Base-by-base conservation (phyloP, 2,888 invertebrate species). In the Drosophila trichaetosa region DNA sequence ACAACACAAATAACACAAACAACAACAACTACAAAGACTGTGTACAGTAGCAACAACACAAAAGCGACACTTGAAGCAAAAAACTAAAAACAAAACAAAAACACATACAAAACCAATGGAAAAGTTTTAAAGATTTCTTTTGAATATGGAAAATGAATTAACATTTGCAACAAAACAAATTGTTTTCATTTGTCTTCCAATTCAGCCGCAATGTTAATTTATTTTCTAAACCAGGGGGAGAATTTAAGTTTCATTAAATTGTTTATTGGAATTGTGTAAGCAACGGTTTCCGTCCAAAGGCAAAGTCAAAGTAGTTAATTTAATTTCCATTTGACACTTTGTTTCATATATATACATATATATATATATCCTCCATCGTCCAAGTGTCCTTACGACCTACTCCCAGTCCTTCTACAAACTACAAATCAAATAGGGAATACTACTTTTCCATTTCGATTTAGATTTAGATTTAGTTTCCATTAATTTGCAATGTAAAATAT, bases 221-320 rank as follows among this genome's bases (percentile, higher is more conserved):
- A 59, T 59, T 69, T 71, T 63, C 71, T 71, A 61, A 53, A 46
- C 27, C 64, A 60, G 10, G 40, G 21, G n/a, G 42, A 58, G 56
- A 57, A 62, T 57, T 69, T 54, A 29, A 59, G 58, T 78, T 64
- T 51, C 38, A 51, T 61, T 58, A 33, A 70, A 78, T 71, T 67
- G 54, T 59, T 65, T 58, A 52, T 63, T n/a, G 34, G 54, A 76
- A 64, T 80, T 80, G 70, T 76, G 65, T 73, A 70, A 61, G 88
- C 73, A 90, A 90, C 83, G 89, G 84, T 83, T 89, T 87, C 87
- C 87, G 87, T 87, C 87, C 87, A 87, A 42, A 83, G 86, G 82
- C 82, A 87, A 77, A 83, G 86, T 81, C 82, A 80, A 75, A 69
- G 74, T 78, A 83, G 72, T 84, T 87, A 80, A 82, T 75, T 74